Evolutionary conservation across 2,797 vertebrate genomes (phyloP), one percentile per base, ranked within the genome.

Genomic region (Chiloscyllium punctatum): DNA sequence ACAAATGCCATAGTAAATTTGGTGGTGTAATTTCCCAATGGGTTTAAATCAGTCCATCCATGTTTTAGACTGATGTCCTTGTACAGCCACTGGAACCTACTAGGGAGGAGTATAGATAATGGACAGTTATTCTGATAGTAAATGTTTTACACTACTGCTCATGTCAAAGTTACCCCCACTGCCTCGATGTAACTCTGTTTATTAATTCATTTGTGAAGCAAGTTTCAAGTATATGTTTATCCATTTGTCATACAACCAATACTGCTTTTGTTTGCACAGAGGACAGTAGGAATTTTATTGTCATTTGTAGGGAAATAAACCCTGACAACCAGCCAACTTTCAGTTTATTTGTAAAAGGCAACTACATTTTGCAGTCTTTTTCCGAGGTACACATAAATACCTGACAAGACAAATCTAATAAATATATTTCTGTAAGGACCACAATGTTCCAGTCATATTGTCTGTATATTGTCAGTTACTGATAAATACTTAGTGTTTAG

Each of bases 381-480:
- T 72, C 15, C 66, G 94, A 62, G 91, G 37, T 62, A 72, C 62
- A 71, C 15, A 48, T 48, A 94, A 48, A 48, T 69, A 94, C 92
- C 92, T 94, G 72, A 72, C 68, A 42, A 33, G 92, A 23, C 69
- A 94, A 71, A 94, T 72, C 37, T 94, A 94, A 69, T 90, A 69
- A 71, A 94, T 94, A 48, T 94, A 94, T 94, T 94, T 48, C 18
- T 48, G n/a, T 48, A 23, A 94, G 68, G 37, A 42, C 68, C 25
- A 72, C 27, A 13, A 48, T 94, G 92, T 94, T 94, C 68, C 66
- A 72, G 92, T 94, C 92, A 94, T 71, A 94, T 97, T 97, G 96
- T 97, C 90, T 96, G 96, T 97, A 96, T 95, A 96, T 51, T 97
- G 97, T 97, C 96, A 96, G 96, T 97, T 97, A 96, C 96, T 97